Evolutionary conservation across 1,140 invertebrate genomes (phyloP), one percentile per base, ranked within the genome.

Genomic region (Cotesia glomerata): DNA sequence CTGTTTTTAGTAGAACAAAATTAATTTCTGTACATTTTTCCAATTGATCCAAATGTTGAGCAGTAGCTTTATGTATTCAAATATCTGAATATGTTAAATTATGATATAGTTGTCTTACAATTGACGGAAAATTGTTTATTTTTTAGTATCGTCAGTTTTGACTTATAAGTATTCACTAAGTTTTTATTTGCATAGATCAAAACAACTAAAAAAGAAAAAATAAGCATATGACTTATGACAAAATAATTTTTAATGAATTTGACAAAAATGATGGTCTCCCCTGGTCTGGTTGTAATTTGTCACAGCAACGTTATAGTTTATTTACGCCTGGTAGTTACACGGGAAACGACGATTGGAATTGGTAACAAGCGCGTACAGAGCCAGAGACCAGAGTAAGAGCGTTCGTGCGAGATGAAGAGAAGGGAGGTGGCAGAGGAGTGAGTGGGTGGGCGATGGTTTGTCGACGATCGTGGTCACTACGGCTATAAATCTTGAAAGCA

Each of bases 261-360:
- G 39, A 45, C 39, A 45, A 58, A 58, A 58, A 58, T 58, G 5
- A 58, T 18, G 7, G 39, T 45, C 39, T 45, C 39, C 11, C 18
- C 56, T 26, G 26, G 59, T 35, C 14, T 64, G 2, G 11, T 49
- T 13, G 35, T 64, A 45, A 64, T 64, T 64, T 64, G 39, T 49
- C 62, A 64, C 36, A 59, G 69, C 54, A 54, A 52, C 13, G 64
- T 66, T 5, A 5, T 32, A 26, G 18, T 54, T 66, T 70, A 63
- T 65, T 52, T 56, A 32, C 49, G 32, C 16, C 62, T 58, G 77
- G 75, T 80, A 80, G 78, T 81, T 84, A 83, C 82, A 83, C 77
- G 80, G 75, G 72, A 80, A 78, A 83, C 80, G 79, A 69, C 78
- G 80, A 84, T 83, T 75, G 79, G 77, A 82, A 84, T 82, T 79